Evolutionary conservation across 1,140 invertebrate species (phyloP).

Genomic region (Trissolcus basalis): DNA sequence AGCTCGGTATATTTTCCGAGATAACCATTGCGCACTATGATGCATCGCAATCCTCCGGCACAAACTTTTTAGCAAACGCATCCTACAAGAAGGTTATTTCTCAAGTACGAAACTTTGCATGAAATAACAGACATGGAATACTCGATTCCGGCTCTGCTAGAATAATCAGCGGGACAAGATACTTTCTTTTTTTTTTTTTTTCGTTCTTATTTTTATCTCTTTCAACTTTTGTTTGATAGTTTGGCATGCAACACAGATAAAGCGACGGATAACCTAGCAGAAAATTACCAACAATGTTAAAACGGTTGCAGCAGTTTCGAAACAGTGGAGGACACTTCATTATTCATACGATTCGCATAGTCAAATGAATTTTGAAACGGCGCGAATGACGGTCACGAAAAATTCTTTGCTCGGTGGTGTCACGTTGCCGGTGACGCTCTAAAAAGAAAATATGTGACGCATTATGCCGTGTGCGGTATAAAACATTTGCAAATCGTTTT

Average conservation of each 20-base stretch:
- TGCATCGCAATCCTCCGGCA: constrained; percentile 2
- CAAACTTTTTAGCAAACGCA: neutral
- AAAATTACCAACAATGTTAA: constrained; percentile 4
- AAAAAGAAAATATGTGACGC: constrained; percentile 29
- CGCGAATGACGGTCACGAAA: neutral
- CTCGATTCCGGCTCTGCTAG: too few species aligned
- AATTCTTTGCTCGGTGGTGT: constrained; percentile 4
- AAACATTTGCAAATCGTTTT: constrained; percentile 42
- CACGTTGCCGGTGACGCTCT: constrained; percentile 15
- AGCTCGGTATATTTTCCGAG: constrained; percentile 15
- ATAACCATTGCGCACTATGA: constrained; percentile 31
- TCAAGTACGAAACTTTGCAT: too few species aligned
- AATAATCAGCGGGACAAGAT: too few species aligned
- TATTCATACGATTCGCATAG: neutral
- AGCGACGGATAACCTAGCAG: constrained; percentile 8
- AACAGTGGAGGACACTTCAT: constrained; percentile 5
- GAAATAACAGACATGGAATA: too few species aligned
- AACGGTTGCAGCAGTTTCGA: constrained; percentile 1
- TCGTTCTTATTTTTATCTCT: too few species aligned
- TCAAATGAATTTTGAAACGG: too few species aligned
- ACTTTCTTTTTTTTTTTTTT: too few species aligned
- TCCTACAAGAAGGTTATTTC: neutral
- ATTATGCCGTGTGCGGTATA: constrained; percentile 15
- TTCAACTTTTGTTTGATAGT: too few species aligned
- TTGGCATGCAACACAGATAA: neutral